Evolutionary conservation across 2,888 invertebrate genomes (phyloP), one percentile per base, ranked within the genome.

Genomic region (Incurvaria masculella): DNA sequence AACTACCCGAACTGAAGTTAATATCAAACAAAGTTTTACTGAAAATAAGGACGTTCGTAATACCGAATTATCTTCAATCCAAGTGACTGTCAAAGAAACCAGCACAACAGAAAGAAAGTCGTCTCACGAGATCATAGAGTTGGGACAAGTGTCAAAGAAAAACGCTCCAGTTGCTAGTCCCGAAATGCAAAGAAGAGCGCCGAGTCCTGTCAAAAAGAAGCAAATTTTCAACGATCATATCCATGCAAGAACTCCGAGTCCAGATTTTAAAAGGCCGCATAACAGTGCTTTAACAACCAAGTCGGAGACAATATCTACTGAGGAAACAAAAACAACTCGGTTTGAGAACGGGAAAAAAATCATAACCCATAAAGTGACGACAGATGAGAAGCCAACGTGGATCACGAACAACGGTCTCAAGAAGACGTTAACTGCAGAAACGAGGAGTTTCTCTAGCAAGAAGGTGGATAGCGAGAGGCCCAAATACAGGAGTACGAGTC

Each of bases 331-430:
- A 3, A 52, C 46, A 20, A 33, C 54, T 1, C 50, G 49, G 39
- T 62, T 62, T 49, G 68, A 72, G 46, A 57, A 62, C 53, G 62
- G 66, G 45, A 65, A 73, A 61, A 68, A 72, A 50, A 53, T 60
- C 19, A 61, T 64, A 10, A 56, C 62, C 19, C 52, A 51, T 20
- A 79, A 75, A 55, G 61, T 60, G n/a, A 62, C 57, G 19, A 66
- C 66, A 17, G 81, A 81, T 18, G 80, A 81, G 23, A 83, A 82
- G 55, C 85, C 85, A 0, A 81, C 83, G 18, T 86, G 85, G 85
- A 78, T 82, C 6, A 83, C 73, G 4, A 81, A 80, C 59, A 78
- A 83, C 51, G 82, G 82, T 51, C 63, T 85, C 48, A 82, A 81
- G 57, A 85, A 84, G 62, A 58, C 62, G 14, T 66, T 68, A 2